A percentile compares a stretch with the other conserved stretches of the same genome.
Conservation (phyloP, 1,140 invertebrate species). For the Mylabris phalerata region DNA sequence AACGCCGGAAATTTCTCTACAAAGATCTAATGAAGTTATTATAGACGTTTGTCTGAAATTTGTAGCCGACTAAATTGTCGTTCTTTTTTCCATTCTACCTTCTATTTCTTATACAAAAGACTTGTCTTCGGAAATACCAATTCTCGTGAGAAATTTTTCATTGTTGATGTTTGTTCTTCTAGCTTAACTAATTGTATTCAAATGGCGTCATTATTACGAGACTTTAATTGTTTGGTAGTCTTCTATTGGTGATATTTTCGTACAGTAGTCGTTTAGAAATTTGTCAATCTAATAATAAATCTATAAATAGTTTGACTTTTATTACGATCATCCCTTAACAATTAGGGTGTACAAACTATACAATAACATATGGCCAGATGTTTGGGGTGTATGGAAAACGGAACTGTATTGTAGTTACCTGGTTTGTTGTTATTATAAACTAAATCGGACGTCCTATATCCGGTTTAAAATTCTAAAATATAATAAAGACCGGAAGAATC, state of each 20-base stretch:
- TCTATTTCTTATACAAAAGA: not conserved
- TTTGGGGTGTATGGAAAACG: constrained; percentile 17
- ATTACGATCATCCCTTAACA: not conserved
- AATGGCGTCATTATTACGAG: too few relatives aligned
- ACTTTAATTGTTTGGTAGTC: too few relatives aligned
- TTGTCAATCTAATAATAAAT: not conserved
- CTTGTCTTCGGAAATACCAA: constrained; percentile 2
- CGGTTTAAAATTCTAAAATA: constrained; percentile 14
- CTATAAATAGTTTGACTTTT: constrained; percentile 12
- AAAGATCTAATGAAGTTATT: constrained; percentile 4
- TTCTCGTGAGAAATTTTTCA: constrained; percentile 11
- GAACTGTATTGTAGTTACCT: constrained; percentile 21
- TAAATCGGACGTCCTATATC: constrained; percentile 30
- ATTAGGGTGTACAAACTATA: constrained; percentile 3
- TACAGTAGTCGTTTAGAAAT: not conserved
- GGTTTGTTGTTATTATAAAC: constrained; percentile 19
- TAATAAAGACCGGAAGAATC: constrained; percentile 24
- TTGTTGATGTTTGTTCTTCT: not conserved
- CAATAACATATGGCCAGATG: constrained; percentile 19
- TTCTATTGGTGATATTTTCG: too few relatives aligned
- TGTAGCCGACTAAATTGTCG: not conserved
- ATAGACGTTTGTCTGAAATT: not conserved
- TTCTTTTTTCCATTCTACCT: not conserved
- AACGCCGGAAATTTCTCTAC: constrained; percentile 7
- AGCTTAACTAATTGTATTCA: too few relatives aligned